These are phyloP conservation scores for Microcaecilia unicolor DNA, from an alignment of 2,797 vertebrate species.

Conservation along the genomic window DNA sequence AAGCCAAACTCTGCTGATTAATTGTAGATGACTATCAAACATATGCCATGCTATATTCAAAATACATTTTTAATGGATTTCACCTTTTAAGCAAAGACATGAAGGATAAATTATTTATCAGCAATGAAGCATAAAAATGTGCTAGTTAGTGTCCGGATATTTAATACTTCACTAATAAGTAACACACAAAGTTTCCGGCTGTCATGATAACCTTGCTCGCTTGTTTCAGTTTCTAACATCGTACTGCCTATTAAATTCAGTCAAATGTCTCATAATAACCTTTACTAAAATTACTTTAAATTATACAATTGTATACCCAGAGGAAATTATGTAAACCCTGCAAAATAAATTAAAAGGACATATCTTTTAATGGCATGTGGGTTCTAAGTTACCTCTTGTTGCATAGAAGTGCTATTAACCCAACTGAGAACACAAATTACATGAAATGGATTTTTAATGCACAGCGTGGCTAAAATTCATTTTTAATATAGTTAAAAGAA, in stretches of 20 bases:
- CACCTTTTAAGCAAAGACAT: not conserved
- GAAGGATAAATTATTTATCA: not conserved
- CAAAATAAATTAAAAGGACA: not conserved
- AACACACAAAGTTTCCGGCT: not conserved
- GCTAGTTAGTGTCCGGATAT: not conserved
- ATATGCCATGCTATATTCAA: not conserved
- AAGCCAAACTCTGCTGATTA: not conserved
- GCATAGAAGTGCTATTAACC: rapidly evolving
- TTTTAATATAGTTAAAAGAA: not conserved
- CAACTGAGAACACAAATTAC: not conserved
- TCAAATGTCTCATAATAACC: not conserved
- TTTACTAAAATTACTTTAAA: not conserved
- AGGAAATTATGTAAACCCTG: rapidly evolving
- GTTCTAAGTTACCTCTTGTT: not conserved
- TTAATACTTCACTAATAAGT: not conserved
- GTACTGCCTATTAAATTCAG: not conserved
- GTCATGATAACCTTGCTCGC: not conserved
- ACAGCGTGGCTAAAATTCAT: not conserved
- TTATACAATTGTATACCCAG: not conserved
- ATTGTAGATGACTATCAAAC: not conserved
- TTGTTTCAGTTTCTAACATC: not conserved
- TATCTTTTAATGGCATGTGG: not conserved
- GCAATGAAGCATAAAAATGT: not conserved
- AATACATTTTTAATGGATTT: not conserved
- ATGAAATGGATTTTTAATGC: not conserved